Conservation (phyloP, 2,797 vertebrate genomes). For the Sebastes reedi region DNA sequence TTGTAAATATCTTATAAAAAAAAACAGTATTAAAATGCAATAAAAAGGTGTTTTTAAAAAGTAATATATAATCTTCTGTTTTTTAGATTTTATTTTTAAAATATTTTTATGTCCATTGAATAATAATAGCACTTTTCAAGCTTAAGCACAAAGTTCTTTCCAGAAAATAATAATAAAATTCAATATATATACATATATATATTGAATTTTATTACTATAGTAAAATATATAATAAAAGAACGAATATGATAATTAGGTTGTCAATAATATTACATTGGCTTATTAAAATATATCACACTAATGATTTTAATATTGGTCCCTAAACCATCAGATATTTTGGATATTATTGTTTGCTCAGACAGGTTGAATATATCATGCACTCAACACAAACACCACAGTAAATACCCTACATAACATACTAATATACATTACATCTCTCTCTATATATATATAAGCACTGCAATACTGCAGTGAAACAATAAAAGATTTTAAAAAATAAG, state of each 20-base stretch:
- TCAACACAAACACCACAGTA: background rate
- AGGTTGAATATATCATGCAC: background rate
- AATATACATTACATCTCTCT: background rate
- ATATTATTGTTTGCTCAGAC: background rate
- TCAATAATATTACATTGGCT: background rate
- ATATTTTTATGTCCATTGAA: background rate
- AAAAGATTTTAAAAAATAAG: accelerated
- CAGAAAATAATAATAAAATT: too few species aligned
- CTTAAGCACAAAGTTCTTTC: too few species aligned
- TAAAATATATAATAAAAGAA: too few species aligned
- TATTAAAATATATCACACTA: background rate
- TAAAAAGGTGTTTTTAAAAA: accelerated
- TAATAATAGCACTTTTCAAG: too few species aligned
- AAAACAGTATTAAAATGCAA: background rate
- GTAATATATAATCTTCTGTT: background rate
- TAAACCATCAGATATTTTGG: background rate
- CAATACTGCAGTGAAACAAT: background rate
- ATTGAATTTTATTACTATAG: too few species aligned
- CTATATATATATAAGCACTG: background rate
- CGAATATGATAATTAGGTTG: background rate
- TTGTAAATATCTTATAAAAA: background rate
- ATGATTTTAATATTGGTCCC: background rate
- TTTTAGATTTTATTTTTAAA: background rate
- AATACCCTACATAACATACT: background rate
- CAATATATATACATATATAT: too few species aligned